A percentile compares a stretch with the other conserved stretches of the same genome.
These are phyloP conservation scores for Cheilosia vernalis DNA, from an alignment of 2,888 invertebrate species.

Conservation along the genomic window DNA sequence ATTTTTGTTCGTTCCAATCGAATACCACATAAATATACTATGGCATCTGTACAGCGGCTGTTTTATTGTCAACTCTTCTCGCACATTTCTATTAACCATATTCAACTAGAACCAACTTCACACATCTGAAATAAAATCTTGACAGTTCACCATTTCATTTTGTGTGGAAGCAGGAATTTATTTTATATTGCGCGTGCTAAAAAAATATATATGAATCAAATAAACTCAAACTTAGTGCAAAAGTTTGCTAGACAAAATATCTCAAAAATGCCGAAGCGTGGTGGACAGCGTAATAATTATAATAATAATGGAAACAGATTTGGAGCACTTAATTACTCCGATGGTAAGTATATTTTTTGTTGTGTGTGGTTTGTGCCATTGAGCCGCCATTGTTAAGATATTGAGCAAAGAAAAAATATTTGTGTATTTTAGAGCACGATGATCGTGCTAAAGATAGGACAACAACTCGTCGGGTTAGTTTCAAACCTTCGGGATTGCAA, in stretches of 20 bases:
- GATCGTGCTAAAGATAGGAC: constrained; percentile 80
- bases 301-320: constrained; percentile 79
- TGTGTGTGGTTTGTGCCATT: neutral
- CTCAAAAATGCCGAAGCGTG: constrained; percentile 77
- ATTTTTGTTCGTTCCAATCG: too few relatives aligned
- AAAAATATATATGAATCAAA: constrained; percentile 1
- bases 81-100: neutral
- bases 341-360: constrained; percentile 76
- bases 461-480: constrained; percentile 82
- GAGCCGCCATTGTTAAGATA: constrained; percentile 37
- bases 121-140: neutral
- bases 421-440: constrained; percentile 75
- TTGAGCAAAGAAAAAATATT: neutral
- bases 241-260: constrained; percentile 24
- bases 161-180: neutral
- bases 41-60: too few relatives aligned
- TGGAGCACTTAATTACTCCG: constrained; percentile 78
- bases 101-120: constrained; percentile 29
- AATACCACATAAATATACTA: too few relatives aligned
- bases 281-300: constrained; percentile 77
- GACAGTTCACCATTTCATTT: constrained; percentile 38
- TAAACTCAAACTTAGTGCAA: neutral
- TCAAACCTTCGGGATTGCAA: constrained; percentile 80
- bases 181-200: constrained; percentile 37
- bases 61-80: neutral